Conservation (phyloP, 2,888 invertebrate species). For the Ectobius pallidus region DNA sequence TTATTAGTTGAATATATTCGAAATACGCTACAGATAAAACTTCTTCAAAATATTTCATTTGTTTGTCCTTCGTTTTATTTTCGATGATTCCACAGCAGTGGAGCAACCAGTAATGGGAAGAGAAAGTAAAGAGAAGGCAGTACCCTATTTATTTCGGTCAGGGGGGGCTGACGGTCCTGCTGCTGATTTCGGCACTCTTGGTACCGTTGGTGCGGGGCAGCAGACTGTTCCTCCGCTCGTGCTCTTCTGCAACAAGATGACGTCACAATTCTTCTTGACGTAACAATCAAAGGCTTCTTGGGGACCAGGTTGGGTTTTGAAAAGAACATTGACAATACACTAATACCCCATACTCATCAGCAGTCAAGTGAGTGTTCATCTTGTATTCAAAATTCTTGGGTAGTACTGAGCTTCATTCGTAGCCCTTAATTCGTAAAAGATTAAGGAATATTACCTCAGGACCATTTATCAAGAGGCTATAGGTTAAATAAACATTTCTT, state of each 20-base stretch:
- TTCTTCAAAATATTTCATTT: no score
- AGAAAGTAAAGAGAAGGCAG: not conserved
- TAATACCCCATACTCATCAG: no score
- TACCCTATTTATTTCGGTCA: constrained; percentile 35
- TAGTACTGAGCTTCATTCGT: no score
- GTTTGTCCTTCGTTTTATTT: no score
- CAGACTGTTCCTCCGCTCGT: constrained; percentile 62
- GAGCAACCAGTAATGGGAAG: not conserved
- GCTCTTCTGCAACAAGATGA: constrained; percentile 54
- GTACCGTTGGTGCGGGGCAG: constrained; percentile 62
- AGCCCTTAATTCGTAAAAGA: no score
- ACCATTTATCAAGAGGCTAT: no score
- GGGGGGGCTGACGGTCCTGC: constrained; percentile 46
- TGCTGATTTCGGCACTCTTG: constrained; percentile 57
- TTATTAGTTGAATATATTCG: no score
- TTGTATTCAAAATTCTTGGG: no score
- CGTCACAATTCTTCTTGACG: constrained; percentile 21
- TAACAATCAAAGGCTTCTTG: not conserved
- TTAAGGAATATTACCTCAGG: no score
- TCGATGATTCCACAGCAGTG: not conserved
- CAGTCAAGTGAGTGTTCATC: no score
- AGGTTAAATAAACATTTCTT: no score
- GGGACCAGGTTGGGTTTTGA: not conserved
- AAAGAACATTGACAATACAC: not conserved
- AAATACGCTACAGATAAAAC: no score